Conservation (phyloP, 2,797 vertebrate species). For the Galago senegalensis region DNA sequence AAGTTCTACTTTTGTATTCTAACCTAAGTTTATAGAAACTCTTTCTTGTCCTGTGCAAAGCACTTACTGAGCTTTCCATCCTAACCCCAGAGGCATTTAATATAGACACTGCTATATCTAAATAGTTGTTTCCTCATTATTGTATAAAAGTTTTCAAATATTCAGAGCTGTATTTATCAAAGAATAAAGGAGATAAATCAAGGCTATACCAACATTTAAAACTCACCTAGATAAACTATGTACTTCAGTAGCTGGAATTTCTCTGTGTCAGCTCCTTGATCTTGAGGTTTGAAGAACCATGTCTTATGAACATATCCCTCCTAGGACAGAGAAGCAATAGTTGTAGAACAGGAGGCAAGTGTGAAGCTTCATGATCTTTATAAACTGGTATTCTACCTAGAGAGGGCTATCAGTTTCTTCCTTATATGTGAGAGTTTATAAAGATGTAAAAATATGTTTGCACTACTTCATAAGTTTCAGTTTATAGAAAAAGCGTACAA, state of each 20-base stretch:
- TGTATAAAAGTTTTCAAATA: conserved; percentile 76
- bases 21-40: no score
- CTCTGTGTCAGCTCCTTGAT: no score
- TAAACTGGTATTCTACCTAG: not conserved
- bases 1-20: no score
- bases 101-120: conserved; percentile 68
- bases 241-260: not conserved
- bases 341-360: not conserved
- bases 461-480: not conserved
- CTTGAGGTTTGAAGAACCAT: no score
- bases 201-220: not conserved
- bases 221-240: not conserved
- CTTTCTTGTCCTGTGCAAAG: no score
- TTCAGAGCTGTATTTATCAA: conserved; percentile 71
- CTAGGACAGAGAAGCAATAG: not conserved
- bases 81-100: conserved; percentile 64
- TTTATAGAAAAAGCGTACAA: not conserved
- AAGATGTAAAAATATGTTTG: not conserved
- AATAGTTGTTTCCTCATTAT: conserved; percentile 76
- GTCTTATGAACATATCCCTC: not conserved
- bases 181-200: conserved; percentile 43
- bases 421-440: not conserved
- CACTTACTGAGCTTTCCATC: no score
- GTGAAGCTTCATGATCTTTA: not conserved
- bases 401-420: not conserved